Percentiles rank a stretch among this genome's conserved stretches.
Evolutionary conservation across 2,797 vertebrate genomes (phyloP).

Genomic region (Dendrocincla fuliginosa): DNA sequence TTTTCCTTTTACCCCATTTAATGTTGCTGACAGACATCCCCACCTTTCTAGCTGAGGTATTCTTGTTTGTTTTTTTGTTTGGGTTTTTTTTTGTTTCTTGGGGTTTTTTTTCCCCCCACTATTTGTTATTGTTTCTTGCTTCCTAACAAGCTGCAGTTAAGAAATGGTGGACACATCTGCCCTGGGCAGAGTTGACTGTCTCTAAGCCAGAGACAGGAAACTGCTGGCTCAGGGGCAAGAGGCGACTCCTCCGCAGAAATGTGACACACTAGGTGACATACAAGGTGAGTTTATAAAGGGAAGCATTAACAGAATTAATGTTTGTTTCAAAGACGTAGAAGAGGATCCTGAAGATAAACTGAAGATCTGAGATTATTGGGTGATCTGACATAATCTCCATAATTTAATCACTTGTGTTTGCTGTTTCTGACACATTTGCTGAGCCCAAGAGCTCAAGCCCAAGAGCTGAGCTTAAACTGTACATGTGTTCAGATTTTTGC

Average conservation of each 20-base stretch:
- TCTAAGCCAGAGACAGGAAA: neutral
- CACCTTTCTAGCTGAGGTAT: neutral
- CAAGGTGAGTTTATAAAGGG: neutral
- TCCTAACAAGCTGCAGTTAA: constrained; percentile 18
- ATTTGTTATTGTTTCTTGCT: neutral
- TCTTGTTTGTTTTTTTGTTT: neutral
- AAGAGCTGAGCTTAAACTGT: neutral
- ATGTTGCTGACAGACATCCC: neutral
- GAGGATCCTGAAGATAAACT: neutral
- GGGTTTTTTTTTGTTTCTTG: neutral
- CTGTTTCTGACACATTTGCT: neutral
- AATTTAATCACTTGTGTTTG: neutral
- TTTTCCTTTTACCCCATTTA: neutral
- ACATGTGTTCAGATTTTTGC: neutral
- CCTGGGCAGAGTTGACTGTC: neutral
- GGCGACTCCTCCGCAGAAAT: neutral
- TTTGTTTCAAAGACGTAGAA: neutral
- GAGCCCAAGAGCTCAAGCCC: neutral
- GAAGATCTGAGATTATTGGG: neutral
- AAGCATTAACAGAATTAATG: neutral
- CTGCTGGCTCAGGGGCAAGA: constrained; percentile 2
- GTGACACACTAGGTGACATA: neutral
- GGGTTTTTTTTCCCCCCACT: neutral
- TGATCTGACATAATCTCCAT: neutral
- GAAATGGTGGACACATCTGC: neutral